Conservation (phyloP, 64 coral and sea anemone genomes). For the Stylophora pistillata region DNA sequence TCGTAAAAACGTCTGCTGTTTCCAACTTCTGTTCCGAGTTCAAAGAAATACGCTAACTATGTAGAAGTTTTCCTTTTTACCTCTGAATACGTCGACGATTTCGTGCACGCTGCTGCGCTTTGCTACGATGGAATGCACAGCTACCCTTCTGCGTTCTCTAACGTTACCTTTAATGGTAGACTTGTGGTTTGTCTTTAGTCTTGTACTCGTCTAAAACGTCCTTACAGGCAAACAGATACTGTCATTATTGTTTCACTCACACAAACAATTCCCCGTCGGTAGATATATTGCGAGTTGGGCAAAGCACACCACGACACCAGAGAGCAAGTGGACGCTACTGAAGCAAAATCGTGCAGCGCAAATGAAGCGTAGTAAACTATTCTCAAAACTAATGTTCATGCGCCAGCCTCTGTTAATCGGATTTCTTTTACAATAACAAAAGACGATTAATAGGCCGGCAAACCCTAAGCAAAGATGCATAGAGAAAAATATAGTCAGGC, state of each 20-base stretch:
- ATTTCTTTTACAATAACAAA: conserved; percentile 19
- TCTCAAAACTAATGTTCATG: background rate
- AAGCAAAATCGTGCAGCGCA: background rate
- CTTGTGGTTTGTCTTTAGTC: background rate
- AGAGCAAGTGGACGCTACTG: background rate
- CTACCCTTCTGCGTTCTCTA: background rate
- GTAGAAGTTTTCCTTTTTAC: background rate
- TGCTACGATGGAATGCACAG: background rate
- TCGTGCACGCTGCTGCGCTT: background rate
- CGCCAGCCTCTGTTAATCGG: conserved; percentile 20
- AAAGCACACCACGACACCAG: background rate
- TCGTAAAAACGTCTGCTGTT: background rate
- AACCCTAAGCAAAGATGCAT: background rate
- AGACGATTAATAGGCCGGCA: conserved; percentile 13
- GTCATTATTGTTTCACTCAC: background rate
- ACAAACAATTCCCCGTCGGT: conserved; percentile 21
- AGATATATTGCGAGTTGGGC: background rate
- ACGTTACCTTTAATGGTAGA: background rate
- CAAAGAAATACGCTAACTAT: background rate
- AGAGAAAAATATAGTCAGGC: background rate
- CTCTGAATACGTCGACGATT: background rate
- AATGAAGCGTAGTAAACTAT: background rate
- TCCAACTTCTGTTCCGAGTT: background rate
- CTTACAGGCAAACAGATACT: conserved; percentile 6
- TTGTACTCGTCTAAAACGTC: background rate